These are phyloP conservation scores for Panurus biarmicus DNA, from an alignment of 2,113 vertebrate genomes.

Conservation along the genomic window DNA sequence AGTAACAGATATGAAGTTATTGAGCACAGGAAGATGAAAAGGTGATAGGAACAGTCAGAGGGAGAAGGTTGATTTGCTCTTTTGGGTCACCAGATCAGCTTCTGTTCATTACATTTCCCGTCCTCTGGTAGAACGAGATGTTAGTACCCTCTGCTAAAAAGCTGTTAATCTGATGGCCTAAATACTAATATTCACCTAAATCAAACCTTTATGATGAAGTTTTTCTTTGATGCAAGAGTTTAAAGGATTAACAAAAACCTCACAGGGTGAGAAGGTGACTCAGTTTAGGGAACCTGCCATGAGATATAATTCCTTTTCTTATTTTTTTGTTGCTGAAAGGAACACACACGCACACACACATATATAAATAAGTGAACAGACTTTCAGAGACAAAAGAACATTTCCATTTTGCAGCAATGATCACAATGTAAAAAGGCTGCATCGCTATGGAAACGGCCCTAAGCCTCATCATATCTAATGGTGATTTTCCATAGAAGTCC, in stretches of 20 bases:
- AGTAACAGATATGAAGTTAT: not conserved
- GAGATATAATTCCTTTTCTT: constrained; percentile 36
- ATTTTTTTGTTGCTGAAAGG: constrained; percentile 12
- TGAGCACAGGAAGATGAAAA: not conserved
- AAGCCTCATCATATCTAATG: constrained; percentile 59
- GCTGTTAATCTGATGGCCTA: not conserved
- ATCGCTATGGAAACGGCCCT: constrained; percentile 71
- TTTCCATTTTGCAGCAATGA: constrained; percentile 68
- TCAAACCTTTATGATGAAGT: not conserved
- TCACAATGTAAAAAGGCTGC: constrained; percentile 60
- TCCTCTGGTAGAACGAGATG: not conserved
- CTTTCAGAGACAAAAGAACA: constrained; percentile 66
- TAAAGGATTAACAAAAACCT: constrained; percentile 23
- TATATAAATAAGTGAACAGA: constrained; percentile 47
- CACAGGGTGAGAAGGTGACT: not conserved
- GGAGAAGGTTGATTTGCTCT: not conserved
- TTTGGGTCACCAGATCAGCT: not conserved
- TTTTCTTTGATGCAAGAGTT: constrained; percentile 29
- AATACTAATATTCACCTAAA: constrained; percentile 32
- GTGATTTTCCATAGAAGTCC: constrained; percentile 67
- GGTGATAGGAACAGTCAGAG: not conserved
- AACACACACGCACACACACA: not conserved
- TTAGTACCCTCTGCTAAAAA: not conserved
- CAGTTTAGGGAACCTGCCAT: constrained; percentile 20
- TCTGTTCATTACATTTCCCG: not conserved